Conservation (phyloP, 2,113 vertebrate species). For the Gymnogyps californianus region DNA sequence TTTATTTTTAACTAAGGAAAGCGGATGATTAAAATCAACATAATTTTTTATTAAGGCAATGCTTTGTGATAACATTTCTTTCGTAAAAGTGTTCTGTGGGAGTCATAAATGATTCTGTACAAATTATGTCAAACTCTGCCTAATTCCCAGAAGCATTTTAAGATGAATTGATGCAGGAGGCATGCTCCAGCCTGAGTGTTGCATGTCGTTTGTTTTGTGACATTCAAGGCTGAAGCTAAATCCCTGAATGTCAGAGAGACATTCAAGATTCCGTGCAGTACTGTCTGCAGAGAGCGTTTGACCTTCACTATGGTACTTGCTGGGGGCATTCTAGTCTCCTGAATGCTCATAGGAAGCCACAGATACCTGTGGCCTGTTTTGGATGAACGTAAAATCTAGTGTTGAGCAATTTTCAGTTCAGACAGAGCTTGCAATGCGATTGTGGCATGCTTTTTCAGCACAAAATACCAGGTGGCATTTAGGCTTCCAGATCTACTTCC, state of each 20-base stretch:
- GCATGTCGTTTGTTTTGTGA: neutral
- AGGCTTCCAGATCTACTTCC: neutral
- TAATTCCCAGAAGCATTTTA: slow-evolving; percentile 30
- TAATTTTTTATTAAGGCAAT: slow-evolving; percentile 41
- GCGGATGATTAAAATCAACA: neutral
- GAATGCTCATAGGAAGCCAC: slow-evolving; percentile 19
- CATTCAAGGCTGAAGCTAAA: slow-evolving; percentile 30
- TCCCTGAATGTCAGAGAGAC: slow-evolving; percentile 46
- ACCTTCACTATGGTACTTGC: slow-evolving; percentile 35
- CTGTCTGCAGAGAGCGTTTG: slow-evolving; percentile 39
- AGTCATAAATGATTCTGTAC: neutral
- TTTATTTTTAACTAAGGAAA: slow-evolving; percentile 22
- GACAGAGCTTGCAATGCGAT: neutral
- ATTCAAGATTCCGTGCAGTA: slow-evolving; percentile 11
- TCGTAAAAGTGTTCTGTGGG: neutral
- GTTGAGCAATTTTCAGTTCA: neutral
- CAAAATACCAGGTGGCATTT: neutral
- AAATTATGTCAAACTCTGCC: slow-evolving; percentile 5
- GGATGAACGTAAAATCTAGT: neutral
- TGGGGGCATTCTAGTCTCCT: slow-evolving; percentile 31
- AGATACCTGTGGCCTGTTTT: neutral
- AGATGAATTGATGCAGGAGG: neutral
- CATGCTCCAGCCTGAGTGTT: neutral
- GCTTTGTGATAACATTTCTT: slow-evolving; percentile 45
- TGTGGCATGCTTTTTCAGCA: neutral